A percentile compares a stretch with the other conserved stretches of the same genome.
phyloP scores from a whole-genome alignment of 2,113 vertebrate genomes.

The Bubo bubo region DNA sequence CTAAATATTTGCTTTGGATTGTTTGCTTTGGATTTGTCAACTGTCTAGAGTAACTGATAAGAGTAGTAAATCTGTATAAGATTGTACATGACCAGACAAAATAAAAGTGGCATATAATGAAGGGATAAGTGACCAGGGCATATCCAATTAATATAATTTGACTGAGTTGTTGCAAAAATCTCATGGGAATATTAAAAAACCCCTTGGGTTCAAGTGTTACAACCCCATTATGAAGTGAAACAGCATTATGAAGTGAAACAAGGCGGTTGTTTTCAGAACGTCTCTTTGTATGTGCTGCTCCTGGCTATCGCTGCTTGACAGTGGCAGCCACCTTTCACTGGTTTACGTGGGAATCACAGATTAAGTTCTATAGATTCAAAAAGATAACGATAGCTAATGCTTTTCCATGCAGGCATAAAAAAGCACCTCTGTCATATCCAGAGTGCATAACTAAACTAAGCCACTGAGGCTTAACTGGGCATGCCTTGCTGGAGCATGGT shows the following conservation, averaged over 20 bases:
- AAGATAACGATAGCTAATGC: neutral
- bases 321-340: neutral
- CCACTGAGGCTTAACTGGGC: neutral
- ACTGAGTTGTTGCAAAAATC: neutral
- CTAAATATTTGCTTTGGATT: neutral
- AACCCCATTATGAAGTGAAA: neutral
- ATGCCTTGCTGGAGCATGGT: neutral
- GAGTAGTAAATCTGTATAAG: neutral
- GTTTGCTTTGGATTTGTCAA: neutral
- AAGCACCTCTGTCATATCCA: neutral
- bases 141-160: neutral
- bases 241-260: neutral
- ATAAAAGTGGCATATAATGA: neutral
- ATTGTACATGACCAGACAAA: neutral
- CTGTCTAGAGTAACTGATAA: neutral
- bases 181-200: neutral
- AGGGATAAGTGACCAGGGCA: neutral
- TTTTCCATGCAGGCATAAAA: neutral
- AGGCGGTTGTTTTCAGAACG: neutral
- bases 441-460: neutral
- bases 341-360: rapidly evolving
- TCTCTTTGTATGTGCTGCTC: rapidly evolving
- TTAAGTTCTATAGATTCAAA: neutral
- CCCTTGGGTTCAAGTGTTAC: neutral
- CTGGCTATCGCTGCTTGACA: neutral